phyloP scores from a whole-genome alignment of 2,888 invertebrate species.

The Amiota mariae region DNA sequence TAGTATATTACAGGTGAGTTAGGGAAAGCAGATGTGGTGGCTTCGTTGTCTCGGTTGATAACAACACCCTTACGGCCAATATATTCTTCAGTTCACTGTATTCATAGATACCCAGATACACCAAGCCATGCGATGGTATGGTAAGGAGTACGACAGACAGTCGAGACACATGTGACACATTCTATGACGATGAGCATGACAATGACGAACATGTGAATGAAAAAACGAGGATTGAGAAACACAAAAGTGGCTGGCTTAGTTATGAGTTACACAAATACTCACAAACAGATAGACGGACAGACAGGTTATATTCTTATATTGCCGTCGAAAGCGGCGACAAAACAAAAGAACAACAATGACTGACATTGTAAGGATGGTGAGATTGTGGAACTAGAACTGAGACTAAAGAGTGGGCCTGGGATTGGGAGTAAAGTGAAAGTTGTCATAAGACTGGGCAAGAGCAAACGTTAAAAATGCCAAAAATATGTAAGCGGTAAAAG shows the following conservation, averaged over 20 bases:
- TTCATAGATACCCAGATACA: background rate
- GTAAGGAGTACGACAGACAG: background rate
- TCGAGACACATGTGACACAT: slow-evolving; percentile 5
- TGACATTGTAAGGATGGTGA: background rate
- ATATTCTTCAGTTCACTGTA: slow-evolving; percentile 43
- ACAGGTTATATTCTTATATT: slow-evolving; percentile 9
- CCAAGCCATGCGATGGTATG: background rate
- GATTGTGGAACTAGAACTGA: background rate
- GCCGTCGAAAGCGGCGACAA: background rate
- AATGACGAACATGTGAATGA: background rate
- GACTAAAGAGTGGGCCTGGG: slow-evolving; percentile 2
- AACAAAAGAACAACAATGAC: background rate
- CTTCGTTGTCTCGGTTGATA: slow-evolving; percentile 46
- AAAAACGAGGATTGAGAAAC: background rate
- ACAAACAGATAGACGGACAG: too few relatives aligned
- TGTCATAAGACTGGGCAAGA: slow-evolving; percentile 1
- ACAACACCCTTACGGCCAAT: slow-evolving; percentile 67
- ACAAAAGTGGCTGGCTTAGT: background rate
- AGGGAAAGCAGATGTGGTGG: background rate
- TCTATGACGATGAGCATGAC: background rate
- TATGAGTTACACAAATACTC: slow-evolving; percentile 12
- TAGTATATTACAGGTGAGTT: slow-evolving; percentile 41
- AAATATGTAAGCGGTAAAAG: slow-evolving; percentile 31
- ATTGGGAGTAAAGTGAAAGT: slow-evolving; percentile 8
- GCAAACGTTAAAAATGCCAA: slow-evolving; percentile 24